phyloP scores from a whole-genome alignment of 2,113 vertebrate genomes.

The Cacatua alba region DNA sequence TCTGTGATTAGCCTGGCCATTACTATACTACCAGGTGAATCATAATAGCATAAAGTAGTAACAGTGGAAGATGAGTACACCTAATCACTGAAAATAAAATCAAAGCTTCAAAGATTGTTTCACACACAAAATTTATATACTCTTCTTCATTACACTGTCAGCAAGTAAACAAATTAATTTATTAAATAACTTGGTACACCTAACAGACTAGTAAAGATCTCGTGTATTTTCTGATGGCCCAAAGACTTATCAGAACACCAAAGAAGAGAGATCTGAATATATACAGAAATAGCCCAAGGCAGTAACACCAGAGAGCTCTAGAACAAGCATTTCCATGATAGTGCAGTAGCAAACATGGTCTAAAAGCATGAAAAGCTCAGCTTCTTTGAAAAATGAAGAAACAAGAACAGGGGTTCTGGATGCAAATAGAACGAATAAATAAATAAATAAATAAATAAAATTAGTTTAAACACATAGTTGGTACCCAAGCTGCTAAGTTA shows the following conservation, averaged over 20 bases:
- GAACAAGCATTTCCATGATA: not conserved
- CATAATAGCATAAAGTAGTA: not conserved
- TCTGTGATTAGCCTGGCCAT: not conserved
- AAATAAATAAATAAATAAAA: too few species aligned
- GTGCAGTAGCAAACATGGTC: not conserved
- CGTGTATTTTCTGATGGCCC: not conserved
- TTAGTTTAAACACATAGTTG: not conserved
- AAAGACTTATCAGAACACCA: not conserved
- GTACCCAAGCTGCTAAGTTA: not conserved
- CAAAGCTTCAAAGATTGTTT: constrained; percentile 9
- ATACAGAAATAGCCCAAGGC: not conserved
- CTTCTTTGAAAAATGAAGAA: not conserved
- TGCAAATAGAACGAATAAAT: not conserved
- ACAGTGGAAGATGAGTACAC: not conserved
- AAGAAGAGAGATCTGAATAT: not conserved
- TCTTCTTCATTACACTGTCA: not conserved
- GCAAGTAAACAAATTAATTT: not conserved
- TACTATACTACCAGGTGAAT: not conserved
- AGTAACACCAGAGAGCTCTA: not conserved
- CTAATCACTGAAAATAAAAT: constrained; percentile 18
- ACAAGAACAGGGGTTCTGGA: not conserved
- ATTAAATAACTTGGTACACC: not conserved
- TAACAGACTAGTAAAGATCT: not conserved
- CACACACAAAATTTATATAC: not conserved
- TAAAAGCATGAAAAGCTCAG: not conserved